These are phyloP conservation scores for Apaloderma vittatum DNA, from an alignment of 2,113 vertebrate species.

Conservation along the genomic window DNA sequence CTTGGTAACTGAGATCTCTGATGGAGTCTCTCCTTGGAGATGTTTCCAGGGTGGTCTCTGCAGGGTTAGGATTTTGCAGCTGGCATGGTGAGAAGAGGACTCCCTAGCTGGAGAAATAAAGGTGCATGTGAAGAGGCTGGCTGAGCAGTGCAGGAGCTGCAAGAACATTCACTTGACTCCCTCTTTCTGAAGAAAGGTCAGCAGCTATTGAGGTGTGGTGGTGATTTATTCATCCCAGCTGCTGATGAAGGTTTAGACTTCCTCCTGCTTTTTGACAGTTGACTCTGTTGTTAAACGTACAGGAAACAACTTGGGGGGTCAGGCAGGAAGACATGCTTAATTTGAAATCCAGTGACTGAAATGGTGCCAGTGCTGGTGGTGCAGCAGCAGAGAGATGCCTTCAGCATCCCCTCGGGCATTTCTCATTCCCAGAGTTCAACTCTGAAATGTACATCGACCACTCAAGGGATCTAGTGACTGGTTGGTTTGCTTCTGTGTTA, in stretches of 20 bases:
- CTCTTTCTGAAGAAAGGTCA: not conserved
- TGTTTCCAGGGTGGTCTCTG: not conserved
- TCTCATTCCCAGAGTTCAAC: not conserved
- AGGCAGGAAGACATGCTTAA: not conserved
- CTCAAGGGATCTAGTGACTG: not conserved
- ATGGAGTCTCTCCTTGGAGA: not conserved
- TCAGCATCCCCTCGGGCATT: not conserved
- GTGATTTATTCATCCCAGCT: not conserved
- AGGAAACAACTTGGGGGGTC: not conserved
- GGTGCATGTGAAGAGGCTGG: not conserved
- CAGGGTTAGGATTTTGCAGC: not conserved
- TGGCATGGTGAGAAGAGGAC: not conserved
- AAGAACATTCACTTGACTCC: not conserved
- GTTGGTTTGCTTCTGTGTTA: not conserved
- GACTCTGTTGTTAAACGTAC: not conserved
- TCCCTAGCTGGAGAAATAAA: not conserved
- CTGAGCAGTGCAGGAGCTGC: not conserved
- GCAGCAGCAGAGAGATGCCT: not conserved
- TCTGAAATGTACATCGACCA: not conserved
- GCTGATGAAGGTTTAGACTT: not conserved
- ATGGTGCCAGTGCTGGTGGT: rapidly evolving
- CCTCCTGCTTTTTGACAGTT: not conserved
- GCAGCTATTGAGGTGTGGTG: not conserved
- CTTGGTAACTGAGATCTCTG: not conserved
- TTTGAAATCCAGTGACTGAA: not conserved